Percentiles rank a stretch among this genome's conserved stretches.
These are phyloP conservation scores for Sorex maritimensis DNA, from an alignment of 2,797 vertebrate species.

Conservation along the genomic window DNA sequence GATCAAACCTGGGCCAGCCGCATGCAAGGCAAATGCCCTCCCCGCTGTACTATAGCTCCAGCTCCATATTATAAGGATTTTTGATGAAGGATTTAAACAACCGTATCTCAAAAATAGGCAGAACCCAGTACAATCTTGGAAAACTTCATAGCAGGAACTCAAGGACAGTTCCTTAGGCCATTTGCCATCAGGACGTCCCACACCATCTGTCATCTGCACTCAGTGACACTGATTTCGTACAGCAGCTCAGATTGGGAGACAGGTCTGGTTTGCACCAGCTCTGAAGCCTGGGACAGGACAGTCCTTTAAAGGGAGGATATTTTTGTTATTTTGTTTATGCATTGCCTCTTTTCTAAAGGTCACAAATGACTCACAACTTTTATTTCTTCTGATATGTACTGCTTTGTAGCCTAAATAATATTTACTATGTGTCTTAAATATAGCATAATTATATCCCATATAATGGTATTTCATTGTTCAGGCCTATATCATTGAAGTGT, in stretches of 20 bases:
- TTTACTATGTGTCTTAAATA: slow-evolving; percentile 58
- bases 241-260: neutral
- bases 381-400: slow-evolving; percentile 57
- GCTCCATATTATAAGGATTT: neutral
- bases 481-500: slow-evolving; percentile 42
- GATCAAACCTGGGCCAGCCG: no score
- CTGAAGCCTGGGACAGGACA: slow-evolving; percentile 23
- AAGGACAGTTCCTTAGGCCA: neutral
- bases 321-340: slow-evolving; percentile 66
- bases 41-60: no score
- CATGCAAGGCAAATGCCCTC: no score
- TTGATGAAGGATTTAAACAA: slow-evolving; percentile 23
- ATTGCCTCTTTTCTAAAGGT: slow-evolving; percentile 58
- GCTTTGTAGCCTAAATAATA: slow-evolving; percentile 64
- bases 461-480: slow-evolving; percentile 30
- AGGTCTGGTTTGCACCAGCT: neutral
- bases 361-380: slow-evolving; percentile 66
- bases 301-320: slow-evolving; percentile 21
- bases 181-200: neutral
- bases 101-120: neutral
- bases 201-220: neutral
- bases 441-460: slow-evolving; percentile 48
- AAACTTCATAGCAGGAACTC: neutral
- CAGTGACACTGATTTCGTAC: neutral
- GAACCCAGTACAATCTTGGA: neutral